phyloP scores from a whole-genome alignment of 2,797 vertebrate genomes.

The Danio choprae region DNA sequence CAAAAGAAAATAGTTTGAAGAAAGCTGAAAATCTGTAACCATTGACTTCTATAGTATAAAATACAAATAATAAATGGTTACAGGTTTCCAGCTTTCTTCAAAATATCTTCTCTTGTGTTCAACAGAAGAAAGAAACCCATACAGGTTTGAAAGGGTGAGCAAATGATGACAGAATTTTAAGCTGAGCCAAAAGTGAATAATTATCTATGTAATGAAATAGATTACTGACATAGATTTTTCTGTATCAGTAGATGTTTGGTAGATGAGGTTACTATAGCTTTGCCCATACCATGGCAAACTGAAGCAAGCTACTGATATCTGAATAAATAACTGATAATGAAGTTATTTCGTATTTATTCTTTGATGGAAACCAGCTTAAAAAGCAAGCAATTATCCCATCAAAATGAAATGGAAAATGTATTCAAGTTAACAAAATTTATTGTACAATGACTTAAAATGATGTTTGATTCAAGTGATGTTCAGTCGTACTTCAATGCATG shows the following conservation, averaged over 20 bases:
- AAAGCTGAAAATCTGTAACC: too few relatives aligned
- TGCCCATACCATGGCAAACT: not conserved
- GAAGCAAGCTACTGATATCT: not conserved
- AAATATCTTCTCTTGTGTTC: too few relatives aligned
- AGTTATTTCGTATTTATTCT: not conserved
- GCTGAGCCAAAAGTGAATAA: not conserved
- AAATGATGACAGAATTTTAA: too few relatives aligned
- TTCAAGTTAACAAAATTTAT: not conserved
- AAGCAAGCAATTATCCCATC: not conserved
- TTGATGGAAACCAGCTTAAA: not conserved
- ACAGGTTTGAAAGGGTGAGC: too few relatives aligned
- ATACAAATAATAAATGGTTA: too few relatives aligned
- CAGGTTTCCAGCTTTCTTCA: too few relatives aligned
- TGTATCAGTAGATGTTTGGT: not conserved
- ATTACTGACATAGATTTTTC: too few relatives aligned
- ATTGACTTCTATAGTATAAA: too few relatives aligned
- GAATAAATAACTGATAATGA: not conserved
- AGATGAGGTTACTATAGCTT: not conserved
- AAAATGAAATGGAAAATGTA: not conserved
- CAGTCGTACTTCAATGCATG: slow-evolving; percentile 1
- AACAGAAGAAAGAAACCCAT: too few relatives aligned
- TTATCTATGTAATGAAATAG: too few relatives aligned
- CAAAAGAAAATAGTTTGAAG: too few relatives aligned
- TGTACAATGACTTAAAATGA: not conserved
- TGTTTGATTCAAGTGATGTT: not conserved